A percentile compares a stretch with the other conserved stretches of the same genome.
Conservation (phyloP, 1,140 invertebrate genomes). For the Bombus fervidus region DNA sequence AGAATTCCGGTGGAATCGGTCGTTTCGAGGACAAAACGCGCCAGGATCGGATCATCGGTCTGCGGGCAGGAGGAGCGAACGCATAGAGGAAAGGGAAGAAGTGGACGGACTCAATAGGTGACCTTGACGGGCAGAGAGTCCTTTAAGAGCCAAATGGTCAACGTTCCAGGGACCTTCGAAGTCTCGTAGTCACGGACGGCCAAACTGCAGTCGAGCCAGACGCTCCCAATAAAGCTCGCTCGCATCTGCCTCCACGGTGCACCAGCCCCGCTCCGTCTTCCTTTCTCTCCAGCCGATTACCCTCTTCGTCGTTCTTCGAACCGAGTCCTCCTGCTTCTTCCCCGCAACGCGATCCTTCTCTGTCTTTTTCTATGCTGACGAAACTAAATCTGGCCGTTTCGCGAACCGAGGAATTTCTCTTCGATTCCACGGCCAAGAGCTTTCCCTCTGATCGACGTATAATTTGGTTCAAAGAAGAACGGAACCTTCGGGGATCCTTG, state of each 20-base stretch:
- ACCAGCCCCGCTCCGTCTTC: neutral
- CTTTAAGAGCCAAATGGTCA: conserved; percentile 77
- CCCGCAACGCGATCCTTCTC: neutral
- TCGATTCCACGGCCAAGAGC: conserved; percentile 43
- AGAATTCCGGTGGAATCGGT: conserved; percentile 15
- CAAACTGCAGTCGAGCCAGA: conserved; percentile 74
- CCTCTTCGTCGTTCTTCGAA: conserved; percentile 12
- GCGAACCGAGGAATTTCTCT: conserved; percentile 51
- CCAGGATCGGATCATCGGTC: conserved; percentile 12
- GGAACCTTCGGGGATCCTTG: no score
- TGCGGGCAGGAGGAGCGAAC: neutral
- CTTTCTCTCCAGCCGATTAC: neutral
- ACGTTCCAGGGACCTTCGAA: conserved; percentile 78
- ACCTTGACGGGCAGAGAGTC: conserved; percentile 73
- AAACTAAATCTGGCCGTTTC: conserved; percentile 64
- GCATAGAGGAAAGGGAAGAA: conserved; percentile 38
- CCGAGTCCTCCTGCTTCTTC: conserved; percentile 1
- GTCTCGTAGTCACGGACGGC: conserved; percentile 74
- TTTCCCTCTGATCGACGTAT: conserved; percentile 27
- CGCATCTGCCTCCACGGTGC: conserved; percentile 62
- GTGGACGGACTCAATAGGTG: conserved; percentile 67
- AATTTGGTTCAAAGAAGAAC: neutral
- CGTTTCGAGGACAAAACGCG: conserved; percentile 25
- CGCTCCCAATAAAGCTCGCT: conserved; percentile 74
- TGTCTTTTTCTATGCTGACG: neutral